Evolutionary conservation across 2,797 vertebrate species (phyloP).

Genomic region (Sebastiscus albofasciatus): DNA sequence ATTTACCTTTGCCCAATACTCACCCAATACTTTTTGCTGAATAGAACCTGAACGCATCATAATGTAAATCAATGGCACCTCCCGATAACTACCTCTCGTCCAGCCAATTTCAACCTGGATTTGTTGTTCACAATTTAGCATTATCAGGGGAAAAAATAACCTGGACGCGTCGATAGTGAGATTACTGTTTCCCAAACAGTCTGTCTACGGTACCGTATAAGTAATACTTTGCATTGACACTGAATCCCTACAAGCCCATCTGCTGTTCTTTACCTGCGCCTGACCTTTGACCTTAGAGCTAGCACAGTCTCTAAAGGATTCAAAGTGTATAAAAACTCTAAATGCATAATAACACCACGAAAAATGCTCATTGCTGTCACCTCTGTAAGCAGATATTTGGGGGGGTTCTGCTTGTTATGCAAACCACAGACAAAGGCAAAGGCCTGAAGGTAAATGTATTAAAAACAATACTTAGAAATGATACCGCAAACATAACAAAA

Average conservation of each 20-base stretch:
- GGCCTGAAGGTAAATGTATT: slow-evolving; percentile 14
- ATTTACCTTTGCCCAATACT: too few species aligned
- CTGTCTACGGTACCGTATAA: too few species aligned
- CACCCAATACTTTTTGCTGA: too few species aligned
- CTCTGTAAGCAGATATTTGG: slow-evolving; percentile 10
- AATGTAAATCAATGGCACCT: too few species aligned
- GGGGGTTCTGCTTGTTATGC: background rate
- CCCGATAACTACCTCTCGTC: too few species aligned
- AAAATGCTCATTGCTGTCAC: background rate
- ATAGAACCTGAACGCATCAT: too few species aligned
- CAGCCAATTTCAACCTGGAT: too few species aligned
- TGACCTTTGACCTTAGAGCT: slow-evolving; percentile 15
- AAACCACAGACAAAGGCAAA: slow-evolving; percentile 23
- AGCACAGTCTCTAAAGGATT: background rate
- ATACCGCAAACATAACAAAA: slow-evolving; percentile 21
- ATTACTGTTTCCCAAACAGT: too few species aligned
- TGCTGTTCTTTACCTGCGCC: slow-evolving; percentile 1
- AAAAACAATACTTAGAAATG: slow-evolving; percentile 24
- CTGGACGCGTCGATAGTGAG: too few species aligned
- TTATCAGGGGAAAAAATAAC: too few species aligned
- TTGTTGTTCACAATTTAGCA: too few species aligned
- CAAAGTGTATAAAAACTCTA: background rate
- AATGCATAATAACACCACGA: slow-evolving; percentile 3
- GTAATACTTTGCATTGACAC: background rate
- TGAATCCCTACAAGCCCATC: slow-evolving; percentile 2